Percentiles rank a stretch among this genome's conserved stretches.
Evolutionary conservation across 2,113 vertebrate genomes (phyloP).

Genomic region (Apteryx owenii): DNA sequence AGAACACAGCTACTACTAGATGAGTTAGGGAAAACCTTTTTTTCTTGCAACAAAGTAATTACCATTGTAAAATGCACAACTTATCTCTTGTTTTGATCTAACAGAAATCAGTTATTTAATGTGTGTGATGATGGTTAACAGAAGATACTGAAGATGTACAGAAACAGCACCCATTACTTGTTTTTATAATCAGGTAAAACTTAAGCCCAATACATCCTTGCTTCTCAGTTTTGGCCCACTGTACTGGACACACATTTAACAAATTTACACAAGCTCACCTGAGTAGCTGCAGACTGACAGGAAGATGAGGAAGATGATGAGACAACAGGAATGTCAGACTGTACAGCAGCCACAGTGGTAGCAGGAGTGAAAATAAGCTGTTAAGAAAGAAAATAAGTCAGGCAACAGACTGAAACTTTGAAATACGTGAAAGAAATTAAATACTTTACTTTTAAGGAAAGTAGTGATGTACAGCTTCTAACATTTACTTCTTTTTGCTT

Average conservation of each 20-base stretch:
- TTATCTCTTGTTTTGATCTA: background rate
- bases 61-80: background rate
- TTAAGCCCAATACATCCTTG: background rate
- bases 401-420: background rate
- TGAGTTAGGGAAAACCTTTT: background rate
- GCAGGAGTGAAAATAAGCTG: constrained; percentile 95
- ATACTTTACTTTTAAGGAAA: background rate
- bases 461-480: background rate
- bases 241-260: background rate
- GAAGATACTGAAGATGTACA: background rate
- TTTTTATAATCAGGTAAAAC: background rate
- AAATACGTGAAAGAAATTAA: background rate
- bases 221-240: background rate
- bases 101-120: background rate
- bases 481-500: background rate
- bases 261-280: constrained; percentile 79
- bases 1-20: background rate
- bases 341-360: constrained; percentile 91
- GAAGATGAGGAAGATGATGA: constrained; percentile 82
- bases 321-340: constrained; percentile 91
- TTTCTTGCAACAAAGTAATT: background rate
- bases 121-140: background rate
- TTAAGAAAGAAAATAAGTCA: constrained; percentile 45
- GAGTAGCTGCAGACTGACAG: constrained; percentile 88
- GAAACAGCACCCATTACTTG: background rate